Evolutionary conservation across 1,140 invertebrate genomes (phyloP).

Genomic region (Bombus confusus): DNA sequence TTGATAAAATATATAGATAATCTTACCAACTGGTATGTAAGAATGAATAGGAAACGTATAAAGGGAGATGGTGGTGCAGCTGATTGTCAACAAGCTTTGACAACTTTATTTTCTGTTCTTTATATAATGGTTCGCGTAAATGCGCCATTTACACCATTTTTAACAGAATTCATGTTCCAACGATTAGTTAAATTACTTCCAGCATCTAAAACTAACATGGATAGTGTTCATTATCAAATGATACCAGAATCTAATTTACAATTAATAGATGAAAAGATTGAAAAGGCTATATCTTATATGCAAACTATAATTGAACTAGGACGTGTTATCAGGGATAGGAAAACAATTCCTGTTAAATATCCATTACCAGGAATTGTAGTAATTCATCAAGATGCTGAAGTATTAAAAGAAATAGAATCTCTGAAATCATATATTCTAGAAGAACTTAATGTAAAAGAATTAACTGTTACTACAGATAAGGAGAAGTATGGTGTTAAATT

Average conservation of each 20-base stretch:
- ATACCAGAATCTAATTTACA: slow-evolving; percentile 88
- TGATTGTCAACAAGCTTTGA: slow-evolving; percentile 93
- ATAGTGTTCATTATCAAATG: slow-evolving; percentile 95
- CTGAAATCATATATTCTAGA: slow-evolving; percentile 95
- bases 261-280: slow-evolving; percentile 94
- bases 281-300: slow-evolving; percentile 95
- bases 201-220: slow-evolving; percentile 79
- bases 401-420: slow-evolving; percentile 91
- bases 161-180: slow-evolving; percentile 98
- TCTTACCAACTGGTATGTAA: slow-evolving; percentile 99
- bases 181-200: slow-evolving; percentile 86
- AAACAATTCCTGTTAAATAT: slow-evolving; percentile 97
- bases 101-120: slow-evolving; percentile 94
- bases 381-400: slow-evolving; percentile 92
- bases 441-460: slow-evolving; percentile 95
- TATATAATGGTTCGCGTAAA: slow-evolving; percentile 95
- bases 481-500: slow-evolving; percentile 96
- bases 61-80: slow-evolving; percentile 91
- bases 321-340: slow-evolving; percentile 94
- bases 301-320: slow-evolving; percentile 98
- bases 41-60: slow-evolving; percentile 96
- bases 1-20: slow-evolving; percentile 98
- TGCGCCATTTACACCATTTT: slow-evolving; percentile 98
- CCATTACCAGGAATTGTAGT: slow-evolving; percentile 97
- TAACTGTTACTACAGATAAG: slow-evolving; percentile 96